Percentiles rank a stretch among this genome's conserved stretches.
Conservation (phyloP, 2,888 invertebrate genomes). For the Hololepta plana region DNA sequence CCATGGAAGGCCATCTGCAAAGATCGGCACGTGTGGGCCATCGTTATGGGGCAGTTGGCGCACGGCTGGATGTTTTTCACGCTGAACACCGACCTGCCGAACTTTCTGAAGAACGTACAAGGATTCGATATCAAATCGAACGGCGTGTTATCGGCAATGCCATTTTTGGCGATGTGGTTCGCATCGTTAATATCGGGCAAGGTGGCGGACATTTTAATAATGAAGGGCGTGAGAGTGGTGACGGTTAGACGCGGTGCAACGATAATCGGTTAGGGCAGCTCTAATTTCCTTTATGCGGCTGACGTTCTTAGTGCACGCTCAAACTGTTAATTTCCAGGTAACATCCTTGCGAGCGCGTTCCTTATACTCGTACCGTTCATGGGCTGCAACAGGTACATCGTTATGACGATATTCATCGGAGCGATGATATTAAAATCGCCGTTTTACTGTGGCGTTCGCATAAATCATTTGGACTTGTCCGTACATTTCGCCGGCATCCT, state of each 20-base stretch:
- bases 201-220: slow-evolving; percentile 47
- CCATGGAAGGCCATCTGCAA: background rate
- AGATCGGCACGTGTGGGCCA: slow-evolving; percentile 37
- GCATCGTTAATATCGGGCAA: slow-evolving; percentile 42
- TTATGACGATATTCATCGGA: slow-evolving; percentile 6
- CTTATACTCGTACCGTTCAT: slow-evolving; percentile 8
- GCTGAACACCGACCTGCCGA: slow-evolving; percentile 49
- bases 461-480: slow-evolving; percentile 11
- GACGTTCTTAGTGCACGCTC: too few species aligned
- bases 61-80: slow-evolving; percentile 55
- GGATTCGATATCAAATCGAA: slow-evolving; percentile 45
- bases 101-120: slow-evolving; percentile 48
- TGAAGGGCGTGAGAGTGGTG: slow-evolving; percentile 16
- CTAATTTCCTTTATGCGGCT: too few species aligned
- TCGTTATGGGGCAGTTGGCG: slow-evolving; percentile 54
- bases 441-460: slow-evolving; percentile 10
- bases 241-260: slow-evolving; percentile 1
- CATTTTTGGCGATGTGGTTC: slow-evolving; percentile 47
- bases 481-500: slow-evolving; percentile 10
- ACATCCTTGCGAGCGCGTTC: slow-evolving; percentile 5
- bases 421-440: slow-evolving; percentile 9
- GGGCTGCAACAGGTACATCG: slow-evolving; percentile 7
- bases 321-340: too few species aligned
- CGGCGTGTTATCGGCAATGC: slow-evolving; percentile 40
- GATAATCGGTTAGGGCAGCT: too few species aligned